Conservation (phyloP, 1,140 invertebrate species). For the Oryzaephilus surinamensis region DNA sequence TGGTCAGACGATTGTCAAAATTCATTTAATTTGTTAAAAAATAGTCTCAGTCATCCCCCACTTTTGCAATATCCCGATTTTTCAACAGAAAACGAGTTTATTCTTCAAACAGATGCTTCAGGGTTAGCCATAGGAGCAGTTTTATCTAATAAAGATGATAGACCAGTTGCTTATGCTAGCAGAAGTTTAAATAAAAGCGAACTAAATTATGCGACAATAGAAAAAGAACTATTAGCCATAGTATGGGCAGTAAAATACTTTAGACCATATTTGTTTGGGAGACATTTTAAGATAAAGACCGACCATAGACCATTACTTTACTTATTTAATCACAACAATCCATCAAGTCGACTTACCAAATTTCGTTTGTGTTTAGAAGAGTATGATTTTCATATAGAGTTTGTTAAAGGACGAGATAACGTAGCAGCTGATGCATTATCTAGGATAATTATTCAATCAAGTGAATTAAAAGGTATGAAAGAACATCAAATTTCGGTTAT, state of each 20-base stretch:
- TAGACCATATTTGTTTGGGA: slow-evolving; percentile 38
- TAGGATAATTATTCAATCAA: no score
- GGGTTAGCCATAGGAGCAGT: slow-evolving; percentile 30
- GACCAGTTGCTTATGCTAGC: slow-evolving; percentile 27
- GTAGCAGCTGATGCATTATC: no score
- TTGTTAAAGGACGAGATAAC: no score
- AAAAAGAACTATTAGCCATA: slow-evolving; percentile 9
- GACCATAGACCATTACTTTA: slow-evolving; percentile 42
- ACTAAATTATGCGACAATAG: slow-evolving; percentile 6
- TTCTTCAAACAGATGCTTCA: slow-evolving; percentile 31
- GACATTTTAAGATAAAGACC: slow-evolving; percentile 38
- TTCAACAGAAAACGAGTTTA: slow-evolving; percentile 26
- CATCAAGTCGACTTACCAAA: slow-evolving; percentile 19
- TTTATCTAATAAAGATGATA: slow-evolving; percentile 23
- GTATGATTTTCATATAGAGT: slow-evolving; percentile 31
- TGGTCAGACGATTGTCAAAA: slow-evolving; percentile 20
- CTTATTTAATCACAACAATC: slow-evolving; percentile 38
- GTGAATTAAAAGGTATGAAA: no score
- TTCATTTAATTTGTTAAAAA: slow-evolving; percentile 27
- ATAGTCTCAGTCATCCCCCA: slow-evolving; percentile 22
- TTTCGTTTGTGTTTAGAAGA: slow-evolving; percentile 30
- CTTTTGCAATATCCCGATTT: slow-evolving; percentile 33
- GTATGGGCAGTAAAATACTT: slow-evolving; percentile 35
- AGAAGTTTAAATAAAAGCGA: slow-evolving; percentile 10
- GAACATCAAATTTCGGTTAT: no score